Conservation (phyloP, 2,888 invertebrate species). For the Agrotis ipsilon region DNA sequence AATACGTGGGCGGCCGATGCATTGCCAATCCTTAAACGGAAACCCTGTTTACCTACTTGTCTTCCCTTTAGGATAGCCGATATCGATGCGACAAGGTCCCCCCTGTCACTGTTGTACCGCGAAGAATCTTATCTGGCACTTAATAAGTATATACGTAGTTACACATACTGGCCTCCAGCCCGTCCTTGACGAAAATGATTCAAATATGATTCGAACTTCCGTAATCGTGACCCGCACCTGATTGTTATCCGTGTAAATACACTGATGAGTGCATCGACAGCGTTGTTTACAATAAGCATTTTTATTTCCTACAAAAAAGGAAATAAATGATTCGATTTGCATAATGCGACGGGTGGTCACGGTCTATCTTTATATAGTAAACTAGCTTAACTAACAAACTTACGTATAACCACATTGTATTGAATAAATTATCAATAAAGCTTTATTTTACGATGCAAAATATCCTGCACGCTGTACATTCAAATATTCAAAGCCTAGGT, state of each 20-base stretch:
- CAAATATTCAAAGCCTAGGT: slow-evolving; percentile 55
- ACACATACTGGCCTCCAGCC: slow-evolving; percentile 66
- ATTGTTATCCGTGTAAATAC: slow-evolving; percentile 71
- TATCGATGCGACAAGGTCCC: slow-evolving; percentile 82
- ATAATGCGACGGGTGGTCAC: slow-evolving; percentile 80
- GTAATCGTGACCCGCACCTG: slow-evolving; percentile 80
- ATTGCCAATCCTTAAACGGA: slow-evolving; percentile 86
- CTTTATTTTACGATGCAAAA: slow-evolving; percentile 74
- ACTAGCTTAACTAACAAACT: slow-evolving; percentile 69
- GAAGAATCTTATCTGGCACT: slow-evolving; percentile 77
- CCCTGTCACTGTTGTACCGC: slow-evolving; percentile 74
- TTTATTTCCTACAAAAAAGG: slow-evolving; percentile 81
- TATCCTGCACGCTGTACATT: slow-evolving; percentile 55
- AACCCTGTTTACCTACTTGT: slow-evolving; percentile 87
- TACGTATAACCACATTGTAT: slow-evolving; percentile 69
- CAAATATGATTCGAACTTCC: slow-evolving; percentile 81
- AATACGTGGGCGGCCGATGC: slow-evolving; percentile 88
- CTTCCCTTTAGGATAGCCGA: slow-evolving; percentile 85
- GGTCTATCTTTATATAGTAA: slow-evolving; percentile 80
- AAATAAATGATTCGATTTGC: slow-evolving; percentile 83
- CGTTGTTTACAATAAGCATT: slow-evolving; percentile 61
- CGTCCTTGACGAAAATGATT: slow-evolving; percentile 79
- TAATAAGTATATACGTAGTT: slow-evolving; percentile 74
- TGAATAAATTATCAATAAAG: slow-evolving; percentile 82
- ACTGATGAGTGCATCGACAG: slow-evolving; percentile 76